Conservation (phyloP, 2,888 invertebrate genomes). For the Scaptomyza flava region DNA sequence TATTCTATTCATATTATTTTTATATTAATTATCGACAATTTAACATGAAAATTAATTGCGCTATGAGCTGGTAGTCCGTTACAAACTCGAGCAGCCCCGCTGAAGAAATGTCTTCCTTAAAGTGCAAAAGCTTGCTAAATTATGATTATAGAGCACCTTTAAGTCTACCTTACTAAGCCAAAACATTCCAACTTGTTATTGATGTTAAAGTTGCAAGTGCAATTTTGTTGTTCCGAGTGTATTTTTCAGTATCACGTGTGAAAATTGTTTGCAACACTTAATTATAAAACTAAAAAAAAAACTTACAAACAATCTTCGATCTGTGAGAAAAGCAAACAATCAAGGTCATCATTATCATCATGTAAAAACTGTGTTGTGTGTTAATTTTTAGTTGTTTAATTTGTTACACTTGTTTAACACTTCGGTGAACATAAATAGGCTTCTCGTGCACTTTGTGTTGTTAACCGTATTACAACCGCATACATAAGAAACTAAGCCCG, state of each 20-base stretch:
- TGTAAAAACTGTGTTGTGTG: conserved; percentile 47
- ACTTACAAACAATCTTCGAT: conserved; percentile 10
- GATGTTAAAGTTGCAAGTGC: not conserved
- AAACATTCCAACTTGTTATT: not conserved
- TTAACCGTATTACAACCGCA: conserved; percentile 1
- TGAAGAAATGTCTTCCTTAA: too few species aligned
- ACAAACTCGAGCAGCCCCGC: too few species aligned
- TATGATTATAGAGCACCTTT: too few species aligned
- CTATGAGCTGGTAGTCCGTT: too few species aligned
- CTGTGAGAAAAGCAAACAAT: conserved; percentile 44
- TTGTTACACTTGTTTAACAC: conserved; percentile 60
- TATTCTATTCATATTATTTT: too few species aligned
- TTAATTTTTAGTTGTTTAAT: conserved; percentile 52
- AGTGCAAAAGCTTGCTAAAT: too few species aligned
- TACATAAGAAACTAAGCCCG: conserved; percentile 34
- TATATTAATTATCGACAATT: too few species aligned
- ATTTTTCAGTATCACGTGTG: conserved; percentile 38
- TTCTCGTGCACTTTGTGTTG: conserved; percentile 10
- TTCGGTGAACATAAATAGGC: conserved; percentile 43
- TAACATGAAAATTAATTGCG: too few species aligned
- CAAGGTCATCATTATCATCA: conserved; percentile 61
- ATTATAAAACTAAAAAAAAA: conserved; percentile 37
- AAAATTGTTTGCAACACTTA: conserved; percentile 57
- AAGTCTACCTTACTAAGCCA: not conserved
- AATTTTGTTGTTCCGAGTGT: too few species aligned